Evolutionary conservation across 1,140 invertebrate genomes (phyloP), one percentile per base, ranked within the genome.

Genomic region (Lamellibrachia luymesi): DNA sequence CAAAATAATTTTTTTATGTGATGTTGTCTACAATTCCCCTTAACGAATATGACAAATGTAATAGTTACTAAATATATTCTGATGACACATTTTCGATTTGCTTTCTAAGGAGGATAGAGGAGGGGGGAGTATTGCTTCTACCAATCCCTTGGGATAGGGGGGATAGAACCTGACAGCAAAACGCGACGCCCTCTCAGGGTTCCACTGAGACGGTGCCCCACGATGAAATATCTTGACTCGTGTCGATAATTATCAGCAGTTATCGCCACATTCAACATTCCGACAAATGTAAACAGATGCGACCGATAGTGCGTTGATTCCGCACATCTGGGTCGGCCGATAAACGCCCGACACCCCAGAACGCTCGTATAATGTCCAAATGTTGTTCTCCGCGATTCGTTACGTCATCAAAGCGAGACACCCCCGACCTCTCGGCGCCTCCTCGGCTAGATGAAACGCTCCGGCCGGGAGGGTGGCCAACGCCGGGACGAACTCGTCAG

Each of bases 231-330:
- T 80, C 64, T 80, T 22, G 8, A 2, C 25, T 22, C 13, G 64
- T 80, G 64, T 17, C 64, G 64, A 22, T 80, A 38, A 38, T 38
- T 38, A 80, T 80, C 64, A 17, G 13, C 2, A 8, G 64, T 22
- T 80, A 80, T 80, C 64, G 64, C 64, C 13, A 17, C 64, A 22
- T 80, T 80, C 64, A 80, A 80, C 64, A 80, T 80, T 80, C 64
- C 64, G 64, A 80, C 64, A 80, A 80, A 80, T 80, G 64, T 80
- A 80, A 80, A 80, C 64, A 80, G 64, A 80, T 80, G 64, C 64
- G 64, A 7, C 64, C 64, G 64, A 80, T 80, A 80, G 64, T 22
- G 64, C 13, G 25, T 80, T 22, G 64, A 80, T 22, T 80, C 8
- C 17, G 64, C 2, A 10, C 64, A 80, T 80, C 64, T 80, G 64